Evolutionary conservation across 1,140 invertebrate genomes (phyloP), one percentile per base, ranked within the genome.

Genomic region (Reticulitermes speratus): DNA sequence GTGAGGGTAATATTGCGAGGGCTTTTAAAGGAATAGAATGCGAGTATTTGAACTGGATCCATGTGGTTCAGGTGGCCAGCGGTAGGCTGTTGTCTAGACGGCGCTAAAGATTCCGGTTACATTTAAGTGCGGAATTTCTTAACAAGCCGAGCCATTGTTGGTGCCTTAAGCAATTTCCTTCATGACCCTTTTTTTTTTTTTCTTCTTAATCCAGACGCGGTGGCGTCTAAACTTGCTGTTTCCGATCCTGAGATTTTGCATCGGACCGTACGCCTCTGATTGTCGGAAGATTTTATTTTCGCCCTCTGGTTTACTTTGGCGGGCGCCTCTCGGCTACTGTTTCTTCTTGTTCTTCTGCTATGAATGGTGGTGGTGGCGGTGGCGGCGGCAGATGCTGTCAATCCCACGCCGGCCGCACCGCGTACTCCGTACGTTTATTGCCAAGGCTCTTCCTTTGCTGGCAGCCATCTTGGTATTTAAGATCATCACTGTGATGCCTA

Each of bases 401-500:
- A 75, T 75, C 65, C 65, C 65, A 75, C 65, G 65, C 65, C 65
- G 65, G 65, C 0, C n/a, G 65, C n/a, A 75, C 65, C 65, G n/a
- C 65, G 65, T 75, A 75, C 65, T 75, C n/a, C 65, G 30, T 75
- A n/a, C n/a, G 65, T 75, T 75, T 75, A 75, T 75, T 75, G 65
- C 65, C n/a, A 75, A 75, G 65, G 65, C 65, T 30, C n/a, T 75
- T 75, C 65, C 65, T 75, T 75, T 75, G 65, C 65, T 75, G 65
- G 65, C 65, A 75, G 65, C 65, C 65, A 75, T 75, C 65, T 75
- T 75, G 65, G 65, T 75, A 75, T 75, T 75, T 30, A 75, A 75
- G n/a, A 75, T 6, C 16, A 75, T 75, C 65, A 30, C n/a, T 9
- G n/a, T 30, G 65, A 0, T 75, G 65, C 25, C 25, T 75, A 30